Evolutionary conservation across 2,888 invertebrate genomes (phyloP).

Genomic region (Chironomus riparius): DNA sequence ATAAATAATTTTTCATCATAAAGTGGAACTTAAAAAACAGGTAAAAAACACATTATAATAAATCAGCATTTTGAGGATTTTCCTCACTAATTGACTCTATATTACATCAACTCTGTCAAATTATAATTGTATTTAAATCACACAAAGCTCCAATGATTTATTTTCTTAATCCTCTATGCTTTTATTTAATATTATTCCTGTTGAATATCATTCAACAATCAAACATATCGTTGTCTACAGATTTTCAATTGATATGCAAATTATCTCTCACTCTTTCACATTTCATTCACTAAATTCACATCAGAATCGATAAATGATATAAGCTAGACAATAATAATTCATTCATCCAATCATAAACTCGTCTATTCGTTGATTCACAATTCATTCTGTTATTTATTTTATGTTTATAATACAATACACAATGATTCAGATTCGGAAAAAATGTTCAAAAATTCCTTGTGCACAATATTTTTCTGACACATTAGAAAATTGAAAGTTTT

Average conservation of each 20-base stretch:
- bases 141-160: not conserved
- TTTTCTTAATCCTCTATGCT: not conserved
- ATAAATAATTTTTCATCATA: too few species aligned
- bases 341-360: too few species aligned
- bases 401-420: too few species aligned
- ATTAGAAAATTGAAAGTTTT: too few species aligned
- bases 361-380: too few species aligned
- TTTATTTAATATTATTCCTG: not conserved
- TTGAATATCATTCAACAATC: not conserved
- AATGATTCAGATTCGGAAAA: too few species aligned
- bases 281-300: too few species aligned
- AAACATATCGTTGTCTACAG: not conserved
- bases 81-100: not conserved
- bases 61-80: not conserved
- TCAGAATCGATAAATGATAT: too few species aligned
- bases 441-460: too few species aligned
- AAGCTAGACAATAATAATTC: too few species aligned
- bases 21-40: not conserved
- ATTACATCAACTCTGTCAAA: not conserved
- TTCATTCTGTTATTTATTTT: too few species aligned
- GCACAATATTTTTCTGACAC: too few species aligned
- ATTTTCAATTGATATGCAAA: conserved; percentile 18
- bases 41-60: not conserved
- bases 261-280: not conserved
- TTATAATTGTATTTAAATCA: not conserved